Conservation (phyloP, 1,140 invertebrate genomes). For the Pseudomyrmex sp. region DNA sequence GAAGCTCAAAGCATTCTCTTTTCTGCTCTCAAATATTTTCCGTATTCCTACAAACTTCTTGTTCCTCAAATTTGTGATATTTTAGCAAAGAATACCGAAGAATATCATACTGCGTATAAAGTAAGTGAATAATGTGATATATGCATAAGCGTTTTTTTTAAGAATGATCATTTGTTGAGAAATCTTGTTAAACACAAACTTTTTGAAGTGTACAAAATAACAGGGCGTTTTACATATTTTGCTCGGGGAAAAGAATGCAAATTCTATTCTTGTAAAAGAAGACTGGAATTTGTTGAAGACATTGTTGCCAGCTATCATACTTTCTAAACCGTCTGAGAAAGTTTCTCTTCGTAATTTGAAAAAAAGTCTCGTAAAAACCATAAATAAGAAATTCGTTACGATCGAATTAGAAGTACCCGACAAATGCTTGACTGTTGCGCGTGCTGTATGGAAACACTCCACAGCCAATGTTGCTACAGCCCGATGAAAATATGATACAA, state of each 20-base stretch:
- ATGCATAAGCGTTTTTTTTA: not conserved
- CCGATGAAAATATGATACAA: slow-evolving; percentile 80
- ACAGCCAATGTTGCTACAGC: slow-evolving; percentile 63
- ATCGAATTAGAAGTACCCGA: slow-evolving; percentile 87
- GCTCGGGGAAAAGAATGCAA: slow-evolving; percentile 86
- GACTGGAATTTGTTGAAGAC: slow-evolving; percentile 91
- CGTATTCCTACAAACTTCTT: slow-evolving; percentile 87
- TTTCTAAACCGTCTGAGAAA: slow-evolving; percentile 92
- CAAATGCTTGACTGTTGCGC: slow-evolving; percentile 84
- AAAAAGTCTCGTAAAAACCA: slow-evolving; percentile 86
- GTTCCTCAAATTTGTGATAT: slow-evolving; percentile 87
- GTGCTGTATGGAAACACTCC: slow-evolving; percentile 82
- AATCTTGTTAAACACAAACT: not conserved
- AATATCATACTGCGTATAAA: slow-evolving; percentile 91
- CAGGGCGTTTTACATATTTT: slow-evolving; percentile 93
- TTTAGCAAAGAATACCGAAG: slow-evolving; percentile 86
- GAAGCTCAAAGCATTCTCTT: slow-evolving; percentile 88
- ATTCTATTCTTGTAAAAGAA: slow-evolving; percentile 88
- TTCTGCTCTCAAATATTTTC: slow-evolving; percentile 84
- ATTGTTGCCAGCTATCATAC: slow-evolving; percentile 91
- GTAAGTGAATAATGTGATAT: slow-evolving; percentile 66
- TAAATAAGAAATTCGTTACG: slow-evolving; percentile 86
- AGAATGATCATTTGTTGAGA: not conserved
- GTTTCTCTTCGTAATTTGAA: slow-evolving; percentile 90
- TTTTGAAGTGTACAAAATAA: not conserved